These are phyloP conservation scores for Temnothorax unifasciatus DNA, from an alignment of 2,888 invertebrate genomes.

Conservation along the genomic window DNA sequence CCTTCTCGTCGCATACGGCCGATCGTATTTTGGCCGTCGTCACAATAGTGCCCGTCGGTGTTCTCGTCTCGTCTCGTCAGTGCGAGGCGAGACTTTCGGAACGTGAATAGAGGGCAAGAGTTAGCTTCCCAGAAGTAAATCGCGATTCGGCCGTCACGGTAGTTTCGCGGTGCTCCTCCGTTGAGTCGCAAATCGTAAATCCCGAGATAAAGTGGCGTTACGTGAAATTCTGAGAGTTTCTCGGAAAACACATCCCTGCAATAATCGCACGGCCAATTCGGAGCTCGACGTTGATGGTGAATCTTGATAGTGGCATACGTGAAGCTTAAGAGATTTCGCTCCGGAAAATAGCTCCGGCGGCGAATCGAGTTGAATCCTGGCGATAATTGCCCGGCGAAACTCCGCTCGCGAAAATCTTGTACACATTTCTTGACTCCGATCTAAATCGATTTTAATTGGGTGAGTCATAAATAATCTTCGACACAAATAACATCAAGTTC, in stretches of 20 bases:
- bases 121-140: constrained; percentile 42
- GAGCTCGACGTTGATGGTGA: neutral
- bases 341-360: neutral
- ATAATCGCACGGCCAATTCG: neutral
- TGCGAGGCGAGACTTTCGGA: constrained; percentile 70
- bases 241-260: neutral
- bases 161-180: constrained; percentile 11
- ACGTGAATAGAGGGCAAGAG: constrained; percentile 78
- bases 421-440: neutral
- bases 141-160: constrained; percentile 35
- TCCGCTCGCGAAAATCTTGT: neutral
- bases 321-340: neutral
- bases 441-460: neutral
- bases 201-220: constrained; percentile 1
- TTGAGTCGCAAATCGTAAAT: constrained; percentile 7
- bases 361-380: neutral
- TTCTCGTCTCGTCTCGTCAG: constrained; percentile 41
- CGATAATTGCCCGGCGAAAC: neutral
- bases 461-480: neutral
- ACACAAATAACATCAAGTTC: neutral
- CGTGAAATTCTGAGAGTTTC: neutral
- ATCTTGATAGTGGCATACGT: neutral
- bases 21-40: constrained; percentile 73
- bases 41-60: constrained; percentile 56
- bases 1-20: constrained; percentile 47